A percentile compares a stretch with the other conserved stretches of the same genome.
These are phyloP conservation scores for Polylopha cassiicola DNA, from an alignment of 2,888 invertebrate genomes.

Conservation along the genomic window DNA sequence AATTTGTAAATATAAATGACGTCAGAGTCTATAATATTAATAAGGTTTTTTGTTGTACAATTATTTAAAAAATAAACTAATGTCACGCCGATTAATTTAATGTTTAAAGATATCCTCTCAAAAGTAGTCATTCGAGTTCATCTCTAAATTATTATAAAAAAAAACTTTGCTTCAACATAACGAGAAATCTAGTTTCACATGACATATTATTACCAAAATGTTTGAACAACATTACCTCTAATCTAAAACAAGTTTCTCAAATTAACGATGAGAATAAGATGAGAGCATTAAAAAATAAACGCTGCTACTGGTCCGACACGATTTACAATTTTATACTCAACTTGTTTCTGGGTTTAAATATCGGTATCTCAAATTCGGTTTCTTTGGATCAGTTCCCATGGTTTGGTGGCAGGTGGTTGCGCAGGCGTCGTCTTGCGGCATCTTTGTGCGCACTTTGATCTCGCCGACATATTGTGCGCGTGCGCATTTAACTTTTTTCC, in stretches of 20 bases:
- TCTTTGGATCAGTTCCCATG: conserved; percentile 63
- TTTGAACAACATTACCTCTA: conserved; percentile 6
- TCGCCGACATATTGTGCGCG: conserved; percentile 66
- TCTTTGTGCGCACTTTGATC: conserved; percentile 61
- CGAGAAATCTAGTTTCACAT: neutral
- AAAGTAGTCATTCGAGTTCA: too few species aligned
- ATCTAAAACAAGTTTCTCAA: conserved; percentile 17
- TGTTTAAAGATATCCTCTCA: too few species aligned
- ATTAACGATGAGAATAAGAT: conserved; percentile 29
- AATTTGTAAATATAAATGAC: too few species aligned
- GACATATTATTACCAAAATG: conserved; percentile 7
- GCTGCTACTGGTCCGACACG: conserved; percentile 20
- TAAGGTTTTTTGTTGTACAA: too few species aligned
- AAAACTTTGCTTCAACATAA: too few species aligned
- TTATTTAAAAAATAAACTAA: too few species aligned
- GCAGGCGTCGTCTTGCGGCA: conserved; percentile 60
- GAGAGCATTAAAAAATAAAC: conserved; percentile 19
- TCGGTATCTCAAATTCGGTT: conserved; percentile 30
- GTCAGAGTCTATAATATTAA: too few species aligned
- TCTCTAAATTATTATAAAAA: too few species aligned
- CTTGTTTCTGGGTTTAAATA: conserved; percentile 20
- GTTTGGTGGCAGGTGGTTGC: conserved; percentile 73
- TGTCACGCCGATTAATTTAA: too few species aligned
- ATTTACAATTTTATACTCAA: conserved; percentile 20
- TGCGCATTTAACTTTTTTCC: conserved; percentile 59